Base-by-base conservation (phyloP, 35 echinoderm and acorn worm species). In the Stichopus chloronotus region DNA sequence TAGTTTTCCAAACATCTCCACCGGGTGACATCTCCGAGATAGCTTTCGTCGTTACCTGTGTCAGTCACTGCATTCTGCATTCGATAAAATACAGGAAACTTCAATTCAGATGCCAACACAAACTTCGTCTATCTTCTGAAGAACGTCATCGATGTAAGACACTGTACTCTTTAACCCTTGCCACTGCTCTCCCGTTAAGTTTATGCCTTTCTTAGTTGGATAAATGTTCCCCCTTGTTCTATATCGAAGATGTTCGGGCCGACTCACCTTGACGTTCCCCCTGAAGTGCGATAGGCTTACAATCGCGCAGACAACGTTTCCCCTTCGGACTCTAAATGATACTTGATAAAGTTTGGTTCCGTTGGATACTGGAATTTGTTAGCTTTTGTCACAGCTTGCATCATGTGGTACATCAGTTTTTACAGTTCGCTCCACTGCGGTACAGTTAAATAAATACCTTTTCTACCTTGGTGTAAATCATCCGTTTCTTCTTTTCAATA, bases 171-270 rank as follows among this genome's bases (percentile, higher is more conserved):
- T 9, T 54, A 71, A 72, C 52, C n/a, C 25, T 20, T 52, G 24
- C 86, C 86, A 88, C 23, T 88, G 86, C 11, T 69, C 52, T 59
- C 19, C 59, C 9, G 86, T 69, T 72, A 88, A 69, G 69, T 88
- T 57, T 17, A 88, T 88, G 25, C 86, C 86, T 69, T 63, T 88
- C 86, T 88, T 88, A 68, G 59, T 88, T 6, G 86, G 86, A n/a
- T 88, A 69, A 52, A 14, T 68, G 52, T 43, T 69, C 12, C 86
- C 86, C 56, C 58, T 68, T 58, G 19, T 9, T 54, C 7, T 88
- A 60, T 63, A 71, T 69, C n/a, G 14, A 25, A 25, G 19, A 52
- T 88, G 65, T 52, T 52, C 86, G 16, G 59, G 58, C 5, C 71
- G 23, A 52, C 86, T 88, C 59, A 69, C 13, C 23, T 2, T 71